Base-by-base conservation (phyloP, 2,113 vertebrate species). In the Callocephalon fimbriatum region DNA sequence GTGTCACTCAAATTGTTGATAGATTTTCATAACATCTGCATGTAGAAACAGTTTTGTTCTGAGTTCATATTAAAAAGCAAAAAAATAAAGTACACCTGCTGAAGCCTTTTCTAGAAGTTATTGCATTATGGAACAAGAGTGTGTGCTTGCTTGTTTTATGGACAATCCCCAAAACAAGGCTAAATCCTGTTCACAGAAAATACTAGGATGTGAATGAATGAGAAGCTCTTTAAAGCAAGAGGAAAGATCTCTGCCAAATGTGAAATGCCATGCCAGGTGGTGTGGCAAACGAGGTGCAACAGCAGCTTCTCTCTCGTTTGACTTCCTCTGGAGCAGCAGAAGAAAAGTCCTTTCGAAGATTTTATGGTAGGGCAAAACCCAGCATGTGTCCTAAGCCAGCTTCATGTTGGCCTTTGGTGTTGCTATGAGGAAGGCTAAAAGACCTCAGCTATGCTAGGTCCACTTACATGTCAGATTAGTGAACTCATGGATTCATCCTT, bases 401-500 rank as follows among this genome's bases (percentile, higher is more conserved):
- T 87, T 67, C 45, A 22, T 12, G 31, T 78, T 31, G 21, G 35
- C 29, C 44, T 47, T 84, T 3, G 2, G 18, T 58, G 50, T 5
- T 79, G 37, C 48, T 74, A 15, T 1, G 3, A 71, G 27, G 31
- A 84, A 65, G 19, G n/a, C 22, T 68, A 11, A 50, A 71, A 37
- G 14, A 56, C 15, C 12, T 42, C 22, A 27, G 19, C 27, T 70
- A 2, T 47, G 15, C 61, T 51, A 15, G 8, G 20, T 10, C 20
- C 0, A 0, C 27, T 66, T 44, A 27, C 8, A 12, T 0, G 2
- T 54, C 45, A n/a, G 37, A 48, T 15, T 6, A 19, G 17, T 68
- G 23, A 68, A 17, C 37, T 63, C 20, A 18, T 25, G 48, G 26
- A 42, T 80, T 59, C 27, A 54, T 48, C 23, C 51, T 23, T 12